Base-by-base conservation (phyloP, 2,113 vertebrate genomes). In the Eira barbara region DNA sequence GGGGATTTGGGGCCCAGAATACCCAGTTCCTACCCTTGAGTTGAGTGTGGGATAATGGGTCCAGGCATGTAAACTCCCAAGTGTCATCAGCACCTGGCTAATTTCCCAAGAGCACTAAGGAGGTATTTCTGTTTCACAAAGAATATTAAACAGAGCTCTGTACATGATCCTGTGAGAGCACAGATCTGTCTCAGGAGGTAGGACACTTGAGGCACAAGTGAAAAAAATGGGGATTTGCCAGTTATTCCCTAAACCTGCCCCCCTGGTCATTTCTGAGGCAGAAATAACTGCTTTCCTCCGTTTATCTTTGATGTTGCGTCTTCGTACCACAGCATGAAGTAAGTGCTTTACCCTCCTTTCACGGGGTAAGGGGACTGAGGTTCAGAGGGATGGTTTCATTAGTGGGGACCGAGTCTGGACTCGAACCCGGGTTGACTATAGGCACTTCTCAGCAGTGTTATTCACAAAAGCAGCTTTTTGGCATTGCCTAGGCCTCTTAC, bases 401-500 rank as follows among this genome's bases (percentile, higher is more conserved):
- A 71, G 18, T 25, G 23, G 82, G 29, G 47, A 79, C 80, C n/a
- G 29, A 59, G 49, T 74, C 61, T 73, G 34, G 29, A 69, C 20
- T 82, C 31, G 34, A 71, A n/a, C 82, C 17, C 6, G 27, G 18
- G 34, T 49, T 47, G 34, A 57, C 18, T 36, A 1, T 7, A 18
- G 65, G 34, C 67, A 9, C 34, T 65, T 65, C 31, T 65, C 79
- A 81, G 49, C 23, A 45, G 47, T 61, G 87, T 84, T 74, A n/a
- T 95, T 78, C 31, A 81, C 45, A 95, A 97, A 71, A 69, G 34
- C 25, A 23, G 47, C 94, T 89, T 93, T 95, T 7, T 42, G 49
- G 86, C 94, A 93, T 87, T 97, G 94, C 96, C 76, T 31, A 31
- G 97, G 94, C 63, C 95, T 96, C 95, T 94, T 93, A 49, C 95